These are phyloP conservation scores for Rotaria socialis DNA, from an alignment of 2,888 invertebrate species.

Conservation along the genomic window DNA sequence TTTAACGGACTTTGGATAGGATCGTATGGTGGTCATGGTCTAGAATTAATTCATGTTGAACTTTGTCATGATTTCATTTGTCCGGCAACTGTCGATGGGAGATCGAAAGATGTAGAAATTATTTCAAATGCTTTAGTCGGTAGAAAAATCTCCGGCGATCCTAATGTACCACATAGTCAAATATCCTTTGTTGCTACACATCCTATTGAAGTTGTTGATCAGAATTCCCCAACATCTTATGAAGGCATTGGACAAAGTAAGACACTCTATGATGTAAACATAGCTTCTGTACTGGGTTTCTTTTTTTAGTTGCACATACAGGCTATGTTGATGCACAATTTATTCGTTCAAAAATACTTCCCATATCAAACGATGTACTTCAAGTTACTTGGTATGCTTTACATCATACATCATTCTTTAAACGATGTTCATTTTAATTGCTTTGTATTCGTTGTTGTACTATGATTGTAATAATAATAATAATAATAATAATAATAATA, in stretches of 20 bases:
- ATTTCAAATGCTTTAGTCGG: not conserved
- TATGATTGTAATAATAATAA: not conserved
- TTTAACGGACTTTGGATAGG: slow-evolving; percentile 5
- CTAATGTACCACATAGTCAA: not conserved
- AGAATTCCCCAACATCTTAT: not conserved
- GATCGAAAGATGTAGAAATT: not conserved
- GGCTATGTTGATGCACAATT: not conserved
- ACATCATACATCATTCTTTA: not conserved
- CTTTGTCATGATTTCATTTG: not conserved
- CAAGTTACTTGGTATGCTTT: not conserved
- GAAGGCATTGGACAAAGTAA: slow-evolving; percentile 23
- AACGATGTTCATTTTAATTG: not conserved
- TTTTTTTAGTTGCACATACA: not conserved
- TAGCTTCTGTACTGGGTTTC: not conserved
- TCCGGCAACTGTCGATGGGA: not conserved
- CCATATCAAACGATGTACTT: not conserved
- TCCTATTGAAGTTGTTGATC: not conserved
- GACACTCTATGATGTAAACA: not conserved
- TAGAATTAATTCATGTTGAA: not conserved
- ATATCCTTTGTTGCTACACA: slow-evolving; percentile 4
- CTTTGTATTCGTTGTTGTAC: not conserved
- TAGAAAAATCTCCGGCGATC: not conserved
- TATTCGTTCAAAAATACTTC: not conserved
- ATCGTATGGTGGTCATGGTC: slow-evolving; percentile 21
- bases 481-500: not conserved